A percentile compares a stretch with the other conserved stretches of the same genome.
Conservation (phyloP, 2,797 vertebrate genomes). For the Sciurus vulgaris region DNA sequence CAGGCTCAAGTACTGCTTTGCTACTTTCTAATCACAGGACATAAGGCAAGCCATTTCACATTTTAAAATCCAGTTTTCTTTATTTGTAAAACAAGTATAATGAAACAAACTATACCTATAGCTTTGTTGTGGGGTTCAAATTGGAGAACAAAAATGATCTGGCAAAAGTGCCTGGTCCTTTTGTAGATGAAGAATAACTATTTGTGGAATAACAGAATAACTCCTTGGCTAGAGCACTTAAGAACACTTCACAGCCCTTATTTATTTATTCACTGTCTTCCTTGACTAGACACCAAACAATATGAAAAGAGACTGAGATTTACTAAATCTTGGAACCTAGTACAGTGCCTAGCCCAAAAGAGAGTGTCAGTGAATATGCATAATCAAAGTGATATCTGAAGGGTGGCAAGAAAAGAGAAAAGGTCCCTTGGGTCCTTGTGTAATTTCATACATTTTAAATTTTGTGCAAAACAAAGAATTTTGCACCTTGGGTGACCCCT, state of each 20-base stretch:
- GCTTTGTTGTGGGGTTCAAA: conserved; percentile 3
- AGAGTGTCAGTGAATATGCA: not conserved
- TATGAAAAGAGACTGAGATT: not conserved
- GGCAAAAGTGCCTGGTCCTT: conserved; percentile 1
- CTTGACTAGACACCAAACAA: conserved; percentile 48
- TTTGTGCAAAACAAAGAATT: conserved; percentile 47
- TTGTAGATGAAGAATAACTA: not conserved
- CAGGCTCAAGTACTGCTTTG: not conserved
- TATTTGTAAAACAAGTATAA: conserved; percentile 40
- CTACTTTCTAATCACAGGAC: not conserved
- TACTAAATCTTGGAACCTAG: not conserved
- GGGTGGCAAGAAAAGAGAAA: not conserved
- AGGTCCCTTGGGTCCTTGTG: not conserved
- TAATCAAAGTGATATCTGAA: not conserved
- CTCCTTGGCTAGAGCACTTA: not conserved
- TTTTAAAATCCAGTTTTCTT: not conserved
- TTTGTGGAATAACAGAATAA: conserved; percentile 22
- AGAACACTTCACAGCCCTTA: not conserved
- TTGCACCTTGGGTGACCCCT: not conserved
- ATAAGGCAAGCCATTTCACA: not conserved
- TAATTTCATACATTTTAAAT: conserved; percentile 13
- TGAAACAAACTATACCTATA: not conserved
- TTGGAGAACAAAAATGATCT: conserved; percentile 6
- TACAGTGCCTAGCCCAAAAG: not conserved
- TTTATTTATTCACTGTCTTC: not conserved